Base-by-base conservation (phyloP, 2,113 vertebrate species). In the Vombatus ursinus region DNA sequence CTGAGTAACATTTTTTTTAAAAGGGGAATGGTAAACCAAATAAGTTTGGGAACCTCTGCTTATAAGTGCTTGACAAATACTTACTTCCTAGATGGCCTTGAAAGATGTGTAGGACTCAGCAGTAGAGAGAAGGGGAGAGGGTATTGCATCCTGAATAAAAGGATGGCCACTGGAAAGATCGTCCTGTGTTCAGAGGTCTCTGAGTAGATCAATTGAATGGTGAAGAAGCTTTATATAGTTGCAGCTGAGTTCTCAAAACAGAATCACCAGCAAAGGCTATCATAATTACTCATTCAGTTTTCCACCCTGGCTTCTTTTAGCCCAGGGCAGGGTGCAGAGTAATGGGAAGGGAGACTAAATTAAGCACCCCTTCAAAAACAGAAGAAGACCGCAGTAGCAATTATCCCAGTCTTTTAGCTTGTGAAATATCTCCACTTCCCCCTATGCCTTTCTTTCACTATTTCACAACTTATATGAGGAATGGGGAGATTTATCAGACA, bases 401-500 rank as follows among this genome's bases (percentile, higher is more conserved):
- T 95, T 94, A 91, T 91, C 48, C 22, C 2, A 94, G 95, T 22
- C 47, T 96, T 3, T 96, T 90, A 49, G 51, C 92, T 7, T 49
- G 84, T 94, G 92, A 98, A 97, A 95, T 96, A 89, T 94, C 48
- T 98, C 28, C 51, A 90, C 61, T 97, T 44, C 96, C 50, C 47
- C 84, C 54, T 93, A 68, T n/a, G 92, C 96, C 96, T 97, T 50
- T 57, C 49, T 96, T 94, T 95, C 47, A 91, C 93, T 89, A 96
- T 98, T 98, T 96, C 96, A 94, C 96, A 95, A 89, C 90, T 98
- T 97, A 90, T 57, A 28, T 53, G 93, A 94, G 47, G 92, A 51
- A 26, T 57, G 95, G 57, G 52, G 97, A 98, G 96, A 98, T 97
- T 98, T 97, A 98, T 97, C 90, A 52, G 93, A 77, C 94, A 97